Percentiles rank a stretch among this genome's conserved stretches.
These are phyloP conservation scores for Oconnorella tubifera DNA, from an alignment of 2,888 invertebrate species.

Conservation along the genomic window DNA sequence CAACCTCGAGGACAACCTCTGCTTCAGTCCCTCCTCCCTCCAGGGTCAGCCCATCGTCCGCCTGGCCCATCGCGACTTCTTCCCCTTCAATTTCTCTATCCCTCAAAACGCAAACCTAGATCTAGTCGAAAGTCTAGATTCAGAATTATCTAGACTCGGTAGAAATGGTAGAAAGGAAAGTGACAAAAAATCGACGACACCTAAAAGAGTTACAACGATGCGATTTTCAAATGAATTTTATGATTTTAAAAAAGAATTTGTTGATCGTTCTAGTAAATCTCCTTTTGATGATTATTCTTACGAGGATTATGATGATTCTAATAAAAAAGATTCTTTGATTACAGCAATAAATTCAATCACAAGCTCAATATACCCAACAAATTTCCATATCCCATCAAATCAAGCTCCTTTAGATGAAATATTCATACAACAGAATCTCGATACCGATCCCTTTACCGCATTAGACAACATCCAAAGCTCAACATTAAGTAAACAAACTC, in stretches of 20 bases:
- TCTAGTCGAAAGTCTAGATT: neutral
- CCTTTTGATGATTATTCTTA: neutral
- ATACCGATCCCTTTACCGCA: no score
- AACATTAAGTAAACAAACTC: neutral
- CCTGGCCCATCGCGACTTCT: slow-evolving; percentile 28
- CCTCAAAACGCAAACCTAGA: neutral
- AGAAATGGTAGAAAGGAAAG: slow-evolving; percentile 25
- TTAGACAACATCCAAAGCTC: neutral
- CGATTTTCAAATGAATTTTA: neutral
- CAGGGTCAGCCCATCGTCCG: slow-evolving; percentile 22
- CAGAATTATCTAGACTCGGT: neutral
- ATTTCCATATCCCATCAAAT: neutral
- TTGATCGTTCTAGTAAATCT: neutral
- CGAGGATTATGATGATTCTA: neutral
- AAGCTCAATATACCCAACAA: no score
- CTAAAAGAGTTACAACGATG: neutral
- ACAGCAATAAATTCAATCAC: neutral
- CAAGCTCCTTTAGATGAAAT: neutral
- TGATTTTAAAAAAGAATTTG: neutral
- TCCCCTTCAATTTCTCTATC: neutral
- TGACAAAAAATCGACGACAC: neutral
- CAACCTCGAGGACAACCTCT: slow-evolving; percentile 25
- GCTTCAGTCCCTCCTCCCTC: slow-evolving; percentile 29
- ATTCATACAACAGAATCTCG: neutral
- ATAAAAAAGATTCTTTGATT: no score